Percentiles rank a stretch among this genome's conserved stretches.
Evolutionary conservation across 2,113 vertebrate genomes (phyloP).

Genomic region (Glaucomys volans): DNA sequence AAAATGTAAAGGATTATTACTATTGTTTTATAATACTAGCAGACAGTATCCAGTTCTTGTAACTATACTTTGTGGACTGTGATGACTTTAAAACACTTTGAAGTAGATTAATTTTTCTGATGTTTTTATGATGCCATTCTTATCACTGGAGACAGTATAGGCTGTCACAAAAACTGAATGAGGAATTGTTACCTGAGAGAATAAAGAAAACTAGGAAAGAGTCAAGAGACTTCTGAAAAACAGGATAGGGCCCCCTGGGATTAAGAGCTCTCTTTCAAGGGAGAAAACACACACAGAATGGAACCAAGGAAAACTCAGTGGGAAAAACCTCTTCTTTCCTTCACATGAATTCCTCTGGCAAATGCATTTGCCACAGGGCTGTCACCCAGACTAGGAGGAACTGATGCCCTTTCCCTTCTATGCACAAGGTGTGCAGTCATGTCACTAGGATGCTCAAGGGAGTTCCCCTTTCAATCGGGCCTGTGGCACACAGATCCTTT

Average conservation of each 20-base stretch:
- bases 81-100: neutral
- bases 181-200: neutral
- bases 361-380: neutral
- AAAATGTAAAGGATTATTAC: neutral
- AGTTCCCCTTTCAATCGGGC: neutral
- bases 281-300: neutral
- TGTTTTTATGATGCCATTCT: slow-evolving; percentile 9
- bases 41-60: neutral
- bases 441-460: neutral
- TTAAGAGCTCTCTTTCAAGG: neutral
- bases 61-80: neutral
- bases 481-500: neutral
- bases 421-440: neutral
- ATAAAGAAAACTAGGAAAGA: neutral
- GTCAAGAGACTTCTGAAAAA: neutral
- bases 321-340: neutral
- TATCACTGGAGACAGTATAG: neutral
- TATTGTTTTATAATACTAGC: neutral
- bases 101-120: neutral
- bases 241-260: neutral
- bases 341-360: neutral
- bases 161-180: neutral
- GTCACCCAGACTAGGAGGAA: neutral
- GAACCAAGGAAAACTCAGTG: neutral
- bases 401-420: neutral